phyloP scores from a whole-genome alignment of 2,113 vertebrate genomes.

The Oncorhynchus clarkii region DNA sequence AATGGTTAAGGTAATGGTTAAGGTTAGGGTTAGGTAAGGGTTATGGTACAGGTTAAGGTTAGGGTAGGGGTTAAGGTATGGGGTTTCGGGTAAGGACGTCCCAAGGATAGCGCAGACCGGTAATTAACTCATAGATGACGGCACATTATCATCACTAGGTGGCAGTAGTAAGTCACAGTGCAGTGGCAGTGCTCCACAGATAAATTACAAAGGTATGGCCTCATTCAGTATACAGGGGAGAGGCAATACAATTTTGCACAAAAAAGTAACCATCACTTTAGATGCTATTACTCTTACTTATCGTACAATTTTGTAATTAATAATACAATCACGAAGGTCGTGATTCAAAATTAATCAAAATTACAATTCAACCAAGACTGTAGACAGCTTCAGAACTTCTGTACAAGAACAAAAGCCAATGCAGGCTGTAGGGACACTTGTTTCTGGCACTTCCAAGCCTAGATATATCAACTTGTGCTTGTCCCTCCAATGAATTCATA shows the following conservation, averaged over 20 bases:
- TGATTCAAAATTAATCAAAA: neutral
- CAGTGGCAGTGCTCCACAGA: neutral
- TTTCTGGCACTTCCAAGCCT: conserved; percentile 10
- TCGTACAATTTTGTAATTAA: neutral
- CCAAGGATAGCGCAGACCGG: no score
- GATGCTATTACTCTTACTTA: neutral
- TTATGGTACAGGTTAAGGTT: no score
- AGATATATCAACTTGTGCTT: conserved; percentile 44
- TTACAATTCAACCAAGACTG: neutral
- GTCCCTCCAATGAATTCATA: conserved; percentile 64
- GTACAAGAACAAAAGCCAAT: neutral
- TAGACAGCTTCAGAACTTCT: neutral
- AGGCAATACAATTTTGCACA: neutral
- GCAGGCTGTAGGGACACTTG: neutral
- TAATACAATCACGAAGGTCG: neutral
- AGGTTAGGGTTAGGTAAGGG: no score
- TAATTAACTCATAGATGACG: neutral
- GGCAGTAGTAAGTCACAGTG: conserved; percentile 45
- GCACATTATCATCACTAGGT: conserved; percentile 38
- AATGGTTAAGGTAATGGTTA: no score
- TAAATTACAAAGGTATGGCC: neutral
- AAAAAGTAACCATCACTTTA: neutral
- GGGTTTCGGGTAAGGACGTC: no score
- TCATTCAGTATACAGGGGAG: neutral
- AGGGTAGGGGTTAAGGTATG: no score